phyloP scores from a whole-genome alignment of 2,888 invertebrate species.

The Temnothorax unifasciatus region DNA sequence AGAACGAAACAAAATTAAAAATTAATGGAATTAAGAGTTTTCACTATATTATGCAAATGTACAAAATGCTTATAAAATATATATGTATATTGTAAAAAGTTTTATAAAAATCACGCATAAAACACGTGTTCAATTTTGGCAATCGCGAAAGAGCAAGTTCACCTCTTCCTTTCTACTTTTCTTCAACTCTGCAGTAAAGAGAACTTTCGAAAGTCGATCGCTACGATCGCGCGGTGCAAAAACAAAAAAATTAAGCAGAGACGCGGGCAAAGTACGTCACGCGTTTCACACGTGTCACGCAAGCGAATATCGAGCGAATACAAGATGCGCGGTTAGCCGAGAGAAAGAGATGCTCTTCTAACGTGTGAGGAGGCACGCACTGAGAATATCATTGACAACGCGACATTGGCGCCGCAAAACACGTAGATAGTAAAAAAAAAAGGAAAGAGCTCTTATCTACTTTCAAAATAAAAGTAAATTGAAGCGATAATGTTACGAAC shows the following conservation, averaged over 20 bases:
- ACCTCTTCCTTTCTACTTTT: neutral
- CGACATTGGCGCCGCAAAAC: slow-evolving; percentile 46
- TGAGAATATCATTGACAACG: slow-evolving; percentile 65
- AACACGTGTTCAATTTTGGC: neutral
- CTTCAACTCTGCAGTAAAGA: neutral
- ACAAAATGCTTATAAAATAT: neutral
- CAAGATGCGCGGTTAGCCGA: slow-evolving; percentile 62
- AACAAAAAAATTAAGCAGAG: slow-evolving; percentile 36
- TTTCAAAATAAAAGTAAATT: neutral
- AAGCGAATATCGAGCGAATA: slow-evolving; percentile 35
- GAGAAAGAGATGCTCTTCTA: slow-evolving; percentile 46
- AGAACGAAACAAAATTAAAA: neutral
- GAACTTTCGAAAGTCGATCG: neutral
- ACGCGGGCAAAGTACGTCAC: slow-evolving; percentile 15
- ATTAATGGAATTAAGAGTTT: neutral
- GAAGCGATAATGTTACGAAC: neutral
- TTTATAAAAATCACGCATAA: neutral
- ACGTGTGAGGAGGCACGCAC: slow-evolving; percentile 39
- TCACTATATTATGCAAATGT: neutral
- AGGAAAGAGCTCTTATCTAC: neutral
- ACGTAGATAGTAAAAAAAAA: neutral
- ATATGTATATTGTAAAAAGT: neutral
- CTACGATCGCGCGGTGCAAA: neutral
- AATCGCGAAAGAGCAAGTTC: neutral
- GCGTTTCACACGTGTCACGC: slow-evolving; percentile 14